phyloP scores from a whole-genome alignment of 2,888 invertebrate species.

The Oscheius myriophilus region DNA sequence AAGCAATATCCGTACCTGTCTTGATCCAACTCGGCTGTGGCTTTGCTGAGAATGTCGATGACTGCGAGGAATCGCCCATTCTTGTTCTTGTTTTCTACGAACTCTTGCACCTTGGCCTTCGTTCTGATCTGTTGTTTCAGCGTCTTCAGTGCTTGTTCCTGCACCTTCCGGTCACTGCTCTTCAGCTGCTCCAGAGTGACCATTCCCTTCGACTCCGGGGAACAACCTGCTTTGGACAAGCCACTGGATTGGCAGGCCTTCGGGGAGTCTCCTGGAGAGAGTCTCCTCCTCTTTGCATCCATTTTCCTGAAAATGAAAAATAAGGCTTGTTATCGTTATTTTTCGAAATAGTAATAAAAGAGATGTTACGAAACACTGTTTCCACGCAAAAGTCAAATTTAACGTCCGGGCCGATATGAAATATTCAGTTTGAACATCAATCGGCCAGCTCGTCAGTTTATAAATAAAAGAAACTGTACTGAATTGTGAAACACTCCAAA shows the following conservation, averaged over 20 bases:
- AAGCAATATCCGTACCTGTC: constrained; percentile 25
- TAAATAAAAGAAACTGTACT: too few species aligned
- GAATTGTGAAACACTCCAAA: too few species aligned
- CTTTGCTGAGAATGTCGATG: constrained; percentile 3
- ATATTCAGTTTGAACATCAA: too few species aligned
- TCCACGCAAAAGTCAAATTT: too few species aligned
- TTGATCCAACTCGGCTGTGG: constrained; percentile 24
- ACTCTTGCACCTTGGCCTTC: neutral
- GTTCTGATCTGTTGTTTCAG: constrained; percentile 23
- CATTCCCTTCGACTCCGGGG: neutral
- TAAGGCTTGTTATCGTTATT: too few species aligned
- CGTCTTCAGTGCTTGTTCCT: neutral
- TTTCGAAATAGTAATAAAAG: too few species aligned
- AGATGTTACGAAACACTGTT: too few species aligned
- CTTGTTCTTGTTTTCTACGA: constrained; percentile 1
- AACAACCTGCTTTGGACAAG: neutral
- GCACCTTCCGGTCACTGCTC: neutral
- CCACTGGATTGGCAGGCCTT: neutral
- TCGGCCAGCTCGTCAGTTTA: too few species aligned
- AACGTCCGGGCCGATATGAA: too few species aligned
- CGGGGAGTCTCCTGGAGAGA: neutral
- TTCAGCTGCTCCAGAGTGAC: constrained; percentile 3
- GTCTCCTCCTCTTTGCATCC: constrained; percentile 16
- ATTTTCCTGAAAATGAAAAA: constrained; percentile 13
- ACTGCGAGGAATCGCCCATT: constrained; percentile 1